Evolutionary conservation across 2,797 vertebrate species (phyloP).

Genomic region (Ctenosaura bakeri): DNA sequence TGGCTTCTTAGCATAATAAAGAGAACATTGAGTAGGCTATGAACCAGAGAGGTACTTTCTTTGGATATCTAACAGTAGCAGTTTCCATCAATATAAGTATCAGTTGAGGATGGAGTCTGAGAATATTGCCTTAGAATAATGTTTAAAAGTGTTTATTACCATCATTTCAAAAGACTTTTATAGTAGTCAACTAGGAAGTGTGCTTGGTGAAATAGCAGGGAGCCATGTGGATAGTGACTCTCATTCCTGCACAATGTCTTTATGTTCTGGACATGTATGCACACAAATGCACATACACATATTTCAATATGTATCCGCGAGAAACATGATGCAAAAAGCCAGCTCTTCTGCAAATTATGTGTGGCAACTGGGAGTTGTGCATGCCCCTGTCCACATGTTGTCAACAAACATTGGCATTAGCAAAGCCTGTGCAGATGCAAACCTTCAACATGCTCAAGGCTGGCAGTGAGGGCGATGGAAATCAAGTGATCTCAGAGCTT

Average conservation of each 20-base stretch:
- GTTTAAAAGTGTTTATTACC: constrained; percentile 31
- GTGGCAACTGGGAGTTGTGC: background rate
- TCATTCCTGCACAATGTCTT: constrained; percentile 17
- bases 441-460: no score
- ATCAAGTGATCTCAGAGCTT: background rate
- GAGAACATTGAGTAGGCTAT: constrained; percentile 53
- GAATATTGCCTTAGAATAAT: constrained; percentile 48
- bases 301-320: background rate
- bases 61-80: constrained; percentile 45
- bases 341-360: constrained; percentile 2
- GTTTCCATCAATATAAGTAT: constrained; percentile 28
- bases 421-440: background rate
- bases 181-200: background rate
- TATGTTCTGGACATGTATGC: constrained; percentile 36
- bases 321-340: constrained; percentile 17
- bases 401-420: background rate
- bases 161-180: background rate
- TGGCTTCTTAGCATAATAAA: constrained; percentile 58
- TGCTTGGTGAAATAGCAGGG: constrained; percentile 26
- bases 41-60: constrained; percentile 58
- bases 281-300: background rate
- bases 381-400: background rate
- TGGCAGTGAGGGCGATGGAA: background rate
- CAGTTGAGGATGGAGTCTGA: constrained; percentile 27
- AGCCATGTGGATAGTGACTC: background rate